Conservation (phyloP, 2,113 vertebrate species). For the Xenus cinereus region DNA sequence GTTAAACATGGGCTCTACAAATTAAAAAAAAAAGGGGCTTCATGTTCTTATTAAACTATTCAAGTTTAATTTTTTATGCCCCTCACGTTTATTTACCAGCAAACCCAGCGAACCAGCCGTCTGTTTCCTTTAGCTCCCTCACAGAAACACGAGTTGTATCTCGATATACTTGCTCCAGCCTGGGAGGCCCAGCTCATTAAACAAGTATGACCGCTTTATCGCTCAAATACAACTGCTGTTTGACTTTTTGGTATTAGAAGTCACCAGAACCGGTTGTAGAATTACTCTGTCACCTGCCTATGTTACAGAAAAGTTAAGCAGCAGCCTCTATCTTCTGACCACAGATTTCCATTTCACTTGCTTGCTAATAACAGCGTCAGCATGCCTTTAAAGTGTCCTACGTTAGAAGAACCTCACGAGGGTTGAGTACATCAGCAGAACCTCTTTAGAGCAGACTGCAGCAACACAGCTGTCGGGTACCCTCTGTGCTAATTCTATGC, state of each 20-base stretch:
- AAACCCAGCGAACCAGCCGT: background rate
- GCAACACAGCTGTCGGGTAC: accelerated
- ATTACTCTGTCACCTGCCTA: background rate
- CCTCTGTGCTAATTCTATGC: background rate
- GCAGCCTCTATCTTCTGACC: background rate
- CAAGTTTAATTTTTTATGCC: background rate
- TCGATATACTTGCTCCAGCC: background rate
- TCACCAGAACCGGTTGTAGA: accelerated
- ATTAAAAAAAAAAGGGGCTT: background rate
- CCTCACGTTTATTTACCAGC: background rate
- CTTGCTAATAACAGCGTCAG: background rate
- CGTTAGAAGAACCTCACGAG: background rate
- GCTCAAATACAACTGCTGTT: background rate
- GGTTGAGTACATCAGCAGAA: background rate
- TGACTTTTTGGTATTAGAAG: background rate
- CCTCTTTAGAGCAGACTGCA: background rate
- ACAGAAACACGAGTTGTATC: accelerated
- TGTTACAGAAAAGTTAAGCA: background rate
- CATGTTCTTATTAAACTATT: background rate
- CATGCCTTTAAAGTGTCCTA: background rate
- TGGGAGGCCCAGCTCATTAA: background rate
- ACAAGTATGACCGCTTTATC: background rate
- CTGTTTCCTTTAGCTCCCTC: background rate
- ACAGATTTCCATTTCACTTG: background rate
- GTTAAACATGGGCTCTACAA: background rate